A percentile compares a stretch with the other conserved stretches of the same genome.
Conservation (phyloP, 2,113 vertebrate species). For the Ophthalmolycus amberensis region DNA sequence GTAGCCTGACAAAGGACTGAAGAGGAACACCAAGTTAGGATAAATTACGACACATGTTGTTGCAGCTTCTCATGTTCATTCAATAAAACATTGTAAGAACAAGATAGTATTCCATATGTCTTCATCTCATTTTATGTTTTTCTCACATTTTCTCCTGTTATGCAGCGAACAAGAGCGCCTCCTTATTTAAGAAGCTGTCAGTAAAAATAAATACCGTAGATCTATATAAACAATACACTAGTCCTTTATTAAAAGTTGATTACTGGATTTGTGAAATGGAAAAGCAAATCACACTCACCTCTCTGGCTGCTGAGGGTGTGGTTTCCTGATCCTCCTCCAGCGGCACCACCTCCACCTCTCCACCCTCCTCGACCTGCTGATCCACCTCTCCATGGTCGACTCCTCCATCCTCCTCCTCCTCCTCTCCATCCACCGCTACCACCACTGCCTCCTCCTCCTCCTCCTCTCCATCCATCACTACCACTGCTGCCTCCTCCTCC, state of each 20-base stretch:
- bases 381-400: conserved; percentile 41
- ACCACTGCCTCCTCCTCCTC: conserved; percentile 7
- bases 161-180: not conserved
- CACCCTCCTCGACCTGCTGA: conserved; percentile 18
- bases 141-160: not conserved
- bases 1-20: conserved; percentile 82
- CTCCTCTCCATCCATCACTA: conserved; percentile 35
- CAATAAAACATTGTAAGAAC: not conserved
- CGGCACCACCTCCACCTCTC: conserved; percentile 24
- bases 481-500: conserved; percentile 6
- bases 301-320: conserved; percentile 41
- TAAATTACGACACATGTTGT: not conserved
- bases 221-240: not conserved
- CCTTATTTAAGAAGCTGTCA: not conserved
- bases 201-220: not conserved
- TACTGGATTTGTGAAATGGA: not conserved
- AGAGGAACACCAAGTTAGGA: not conserved
- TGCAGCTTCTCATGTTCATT: not conserved
- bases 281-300: conserved; percentile 38
- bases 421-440: conserved; percentile 39
- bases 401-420: conserved; percentile 22
- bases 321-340: conserved; percentile 32
- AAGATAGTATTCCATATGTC: not conserved
- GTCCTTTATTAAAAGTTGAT: not conserved
- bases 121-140: not conserved